Base-by-base conservation (phyloP, 2,797 vertebrate species). In the Petrocephalus schoutedeni region DNA sequence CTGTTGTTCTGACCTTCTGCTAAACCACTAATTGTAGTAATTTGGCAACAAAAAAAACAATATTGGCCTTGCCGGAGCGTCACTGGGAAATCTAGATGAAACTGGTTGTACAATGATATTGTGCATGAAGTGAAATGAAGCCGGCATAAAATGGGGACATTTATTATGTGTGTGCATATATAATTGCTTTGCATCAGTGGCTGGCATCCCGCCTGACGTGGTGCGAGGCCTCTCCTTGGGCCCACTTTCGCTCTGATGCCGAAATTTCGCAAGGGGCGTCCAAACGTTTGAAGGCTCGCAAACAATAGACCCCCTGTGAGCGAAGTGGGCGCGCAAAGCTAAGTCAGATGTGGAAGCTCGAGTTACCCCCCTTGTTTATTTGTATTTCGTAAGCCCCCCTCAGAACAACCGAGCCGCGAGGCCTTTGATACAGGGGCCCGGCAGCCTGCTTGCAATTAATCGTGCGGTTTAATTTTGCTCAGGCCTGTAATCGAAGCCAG, bases 401-500 rank as follows among this genome's bases (percentile, higher is more conserved):
- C 61, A 90, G 90, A 87, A 89, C 86, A 92, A 91, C 88, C 59
- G 45, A 85, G 89, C 84, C 74, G 84, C 45, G 32, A 90, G 64
- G 61, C 89, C 92, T 93, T 92, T 92, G 92, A 91, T 93, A 61
- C 88, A 83, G 89, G 89, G 87, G 89, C 32, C 67, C 87, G 71
- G 32, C 90, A 74, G 89, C 90, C 93, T 94, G 93, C 77, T 88
- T 90, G 91, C 92, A 91, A 91, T 94, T 93, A 93, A 94, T 94
- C 89, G 91, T 91, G 88, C 36, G 87, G 91, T 91, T 92, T 91
- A 89, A 88, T 89, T 87, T 86, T 58, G 89, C 90, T 90, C 83
- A 77, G 89, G 89, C 84, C 89, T 89, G 61, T 94, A 94, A 95
- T 92, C 92, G 91, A 93, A 93, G 92, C 90, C 94, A 94, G 94